These are phyloP conservation scores for Tinea trinotella DNA, from an alignment of 2,888 invertebrate species.

Conservation along the genomic window DNA sequence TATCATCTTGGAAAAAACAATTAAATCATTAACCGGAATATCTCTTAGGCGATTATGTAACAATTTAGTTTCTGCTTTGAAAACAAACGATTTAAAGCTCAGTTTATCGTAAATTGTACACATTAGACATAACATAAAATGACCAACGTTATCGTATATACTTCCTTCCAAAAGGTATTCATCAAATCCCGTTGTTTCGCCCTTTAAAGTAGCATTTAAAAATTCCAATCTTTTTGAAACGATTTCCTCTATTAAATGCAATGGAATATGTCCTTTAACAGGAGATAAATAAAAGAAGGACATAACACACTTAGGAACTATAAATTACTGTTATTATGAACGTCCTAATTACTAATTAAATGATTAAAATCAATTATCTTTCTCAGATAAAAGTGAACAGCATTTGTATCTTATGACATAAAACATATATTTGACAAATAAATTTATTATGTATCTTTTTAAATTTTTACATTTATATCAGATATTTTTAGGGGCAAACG, in stretches of 20 bases:
- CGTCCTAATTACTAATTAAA: too few species aligned
- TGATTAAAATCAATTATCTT: too few species aligned
- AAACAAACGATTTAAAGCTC: constrained; percentile 42
- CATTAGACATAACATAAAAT: constrained; percentile 66
- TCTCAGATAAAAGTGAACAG: too few species aligned
- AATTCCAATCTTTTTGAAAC: constrained; percentile 62
- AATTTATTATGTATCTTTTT: too few species aligned
- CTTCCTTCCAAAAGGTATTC: constrained; percentile 74
- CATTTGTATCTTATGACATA: too few species aligned
- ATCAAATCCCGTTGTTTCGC: constrained; percentile 43
- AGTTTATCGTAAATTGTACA: constrained; percentile 39
- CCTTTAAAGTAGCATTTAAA: constrained; percentile 46
- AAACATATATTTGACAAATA: too few species aligned
- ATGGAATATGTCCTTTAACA: constrained; percentile 65
- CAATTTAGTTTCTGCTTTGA: constrained; percentile 44
- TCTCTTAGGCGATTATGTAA: constrained; percentile 39
- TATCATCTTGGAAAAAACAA: constrained; percentile 49
- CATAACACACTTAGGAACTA: constrained; percentile 35
- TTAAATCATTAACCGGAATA: constrained; percentile 44
- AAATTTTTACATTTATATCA: too few species aligned
- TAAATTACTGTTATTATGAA: too few species aligned
- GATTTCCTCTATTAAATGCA: constrained; percentile 68
- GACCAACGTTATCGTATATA: constrained; percentile 71
- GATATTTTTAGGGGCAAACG: too few species aligned
- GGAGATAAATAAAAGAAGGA: constrained; percentile 73